Conservation (phyloP, 2,888 invertebrate species). For the Andrena flavipes region DNA sequence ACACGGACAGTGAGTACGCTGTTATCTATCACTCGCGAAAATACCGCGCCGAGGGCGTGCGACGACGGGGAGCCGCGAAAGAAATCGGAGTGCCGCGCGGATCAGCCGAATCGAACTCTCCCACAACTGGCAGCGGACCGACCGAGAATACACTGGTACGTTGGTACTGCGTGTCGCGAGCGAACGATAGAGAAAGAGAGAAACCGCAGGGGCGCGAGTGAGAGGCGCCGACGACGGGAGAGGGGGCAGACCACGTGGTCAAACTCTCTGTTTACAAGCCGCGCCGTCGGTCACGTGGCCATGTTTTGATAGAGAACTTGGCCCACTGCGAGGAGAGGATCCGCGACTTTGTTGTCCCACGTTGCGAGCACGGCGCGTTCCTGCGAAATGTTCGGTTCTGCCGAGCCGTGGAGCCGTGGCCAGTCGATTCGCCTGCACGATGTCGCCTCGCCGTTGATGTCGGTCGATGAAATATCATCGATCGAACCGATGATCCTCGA, state of each 20-base stretch:
- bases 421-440: conserved; percentile 10
- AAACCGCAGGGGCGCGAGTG: conserved; percentile 35
- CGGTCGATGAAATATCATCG: conserved; percentile 29
- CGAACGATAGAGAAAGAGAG: conserved; percentile 42
- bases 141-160: conserved; percentile 66
- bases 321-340: conserved; percentile 60
- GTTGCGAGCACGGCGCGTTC: neutral
- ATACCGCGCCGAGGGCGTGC: neutral
- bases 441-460: neutral
- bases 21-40: conserved; percentile 19
- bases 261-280: conserved; percentile 80
- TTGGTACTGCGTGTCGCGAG: conserved; percentile 58
- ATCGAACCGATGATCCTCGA: conserved; percentile 25
- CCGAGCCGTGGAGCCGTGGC: conserved; percentile 7
- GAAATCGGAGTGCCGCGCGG: conserved; percentile 44
- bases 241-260: conserved; percentile 81
- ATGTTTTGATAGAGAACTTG: conserved; percentile 79
- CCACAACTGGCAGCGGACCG: conserved; percentile 64
- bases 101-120: conserved; percentile 63
- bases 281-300: conserved; percentile 80
- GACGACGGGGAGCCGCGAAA: neutral
- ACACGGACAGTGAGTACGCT: neutral
- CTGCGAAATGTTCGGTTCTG: conserved; percentile 15
- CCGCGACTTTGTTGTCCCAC: conserved; percentile 38
- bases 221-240: conserved; percentile 37